These are phyloP conservation scores for Brachylomia viminalis DNA, from an alignment of 2,888 invertebrate species.

Conservation along the genomic window DNA sequence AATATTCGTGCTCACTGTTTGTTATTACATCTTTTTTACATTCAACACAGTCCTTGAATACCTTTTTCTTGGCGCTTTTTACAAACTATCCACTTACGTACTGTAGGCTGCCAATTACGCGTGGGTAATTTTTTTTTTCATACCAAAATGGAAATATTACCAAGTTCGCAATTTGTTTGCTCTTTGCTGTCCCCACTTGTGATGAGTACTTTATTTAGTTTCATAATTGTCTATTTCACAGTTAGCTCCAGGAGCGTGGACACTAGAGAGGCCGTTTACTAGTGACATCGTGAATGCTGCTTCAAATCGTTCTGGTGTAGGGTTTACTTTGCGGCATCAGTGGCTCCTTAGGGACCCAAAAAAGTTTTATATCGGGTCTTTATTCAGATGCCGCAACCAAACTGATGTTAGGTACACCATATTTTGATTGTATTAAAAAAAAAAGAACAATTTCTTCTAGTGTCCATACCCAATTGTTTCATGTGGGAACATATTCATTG, in stretches of 20 bases:
- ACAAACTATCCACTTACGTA: not conserved
- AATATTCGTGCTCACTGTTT: not conserved
- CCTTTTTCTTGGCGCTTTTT: not conserved
- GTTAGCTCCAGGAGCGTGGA: not conserved
- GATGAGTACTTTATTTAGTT: not conserved
- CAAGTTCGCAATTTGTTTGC: not conserved
- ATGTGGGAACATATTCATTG: not conserved
- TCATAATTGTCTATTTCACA: not conserved
- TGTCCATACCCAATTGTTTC: not conserved
- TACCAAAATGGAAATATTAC: not conserved
- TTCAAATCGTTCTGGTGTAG: not conserved
- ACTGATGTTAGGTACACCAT: not conserved
- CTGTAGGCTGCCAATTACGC: not conserved
- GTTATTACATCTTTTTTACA: not conserved
- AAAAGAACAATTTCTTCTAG: not conserved
- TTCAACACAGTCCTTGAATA: not conserved
- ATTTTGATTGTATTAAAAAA: not conserved
- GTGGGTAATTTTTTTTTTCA: not conserved
- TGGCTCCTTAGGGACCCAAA: not conserved
- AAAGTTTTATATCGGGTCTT: not conserved
- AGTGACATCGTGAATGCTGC: not conserved
- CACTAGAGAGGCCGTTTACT: not conserved
- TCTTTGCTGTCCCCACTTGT: not conserved
- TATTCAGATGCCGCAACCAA: not conserved
- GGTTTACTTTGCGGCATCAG: not conserved